Conservation (phyloP, 2,797 vertebrate species). For the Schizopygopsis pylzovi region DNA sequence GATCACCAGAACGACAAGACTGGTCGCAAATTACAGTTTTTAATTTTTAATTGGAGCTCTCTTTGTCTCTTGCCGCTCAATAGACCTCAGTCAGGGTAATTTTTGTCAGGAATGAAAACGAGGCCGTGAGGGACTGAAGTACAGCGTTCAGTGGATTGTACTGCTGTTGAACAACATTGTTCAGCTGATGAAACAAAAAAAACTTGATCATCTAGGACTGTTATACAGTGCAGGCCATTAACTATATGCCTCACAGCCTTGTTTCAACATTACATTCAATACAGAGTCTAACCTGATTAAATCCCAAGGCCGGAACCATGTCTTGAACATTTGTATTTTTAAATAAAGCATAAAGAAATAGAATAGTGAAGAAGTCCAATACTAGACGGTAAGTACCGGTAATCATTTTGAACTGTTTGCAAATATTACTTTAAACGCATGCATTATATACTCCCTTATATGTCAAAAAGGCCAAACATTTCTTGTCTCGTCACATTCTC, state of each 20-base stretch:
- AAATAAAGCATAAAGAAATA: neutral
- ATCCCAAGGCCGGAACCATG: no score
- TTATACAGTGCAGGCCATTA: neutral
- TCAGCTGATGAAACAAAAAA: neutral
- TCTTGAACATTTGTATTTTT: no score
- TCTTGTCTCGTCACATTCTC: no score
- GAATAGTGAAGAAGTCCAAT: neutral
- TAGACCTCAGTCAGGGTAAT: neutral
- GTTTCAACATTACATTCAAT: neutral
- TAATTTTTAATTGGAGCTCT: constrained; percentile 53
- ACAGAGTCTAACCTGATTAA: no score
- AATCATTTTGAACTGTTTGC: no score
- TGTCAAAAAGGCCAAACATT: no score
- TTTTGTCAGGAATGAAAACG: neutral
- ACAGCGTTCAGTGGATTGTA: neutral
- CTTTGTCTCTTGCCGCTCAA: constrained; percentile 33
- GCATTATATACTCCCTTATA: no score
- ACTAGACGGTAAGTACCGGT: neutral
- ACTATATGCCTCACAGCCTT: neutral
- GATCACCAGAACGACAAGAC: constrained; percentile 4
- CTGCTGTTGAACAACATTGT: neutral
- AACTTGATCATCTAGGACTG: neutral
- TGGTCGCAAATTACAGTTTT: constrained; percentile 39
- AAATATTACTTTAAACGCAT: no score
- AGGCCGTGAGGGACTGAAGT: neutral